Evolutionary conservation across 2,113 vertebrate genomes (phyloP).

Genomic region (Gallinago paraguaiae): DNA sequence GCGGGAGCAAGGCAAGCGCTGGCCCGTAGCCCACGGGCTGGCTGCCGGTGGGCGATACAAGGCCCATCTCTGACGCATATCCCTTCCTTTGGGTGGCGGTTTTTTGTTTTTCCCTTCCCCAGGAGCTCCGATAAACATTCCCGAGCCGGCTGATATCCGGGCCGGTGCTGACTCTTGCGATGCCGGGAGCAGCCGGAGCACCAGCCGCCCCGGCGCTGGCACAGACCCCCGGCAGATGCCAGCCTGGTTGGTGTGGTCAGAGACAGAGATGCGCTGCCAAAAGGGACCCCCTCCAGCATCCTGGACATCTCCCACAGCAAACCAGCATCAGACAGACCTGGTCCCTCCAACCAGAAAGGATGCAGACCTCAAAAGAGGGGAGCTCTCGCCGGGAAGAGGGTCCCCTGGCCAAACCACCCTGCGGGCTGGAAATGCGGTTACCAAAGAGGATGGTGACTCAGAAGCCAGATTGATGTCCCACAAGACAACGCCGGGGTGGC

Average conservation of each 20-base stretch:
- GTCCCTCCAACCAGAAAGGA: neutral
- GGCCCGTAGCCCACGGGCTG: neutral
- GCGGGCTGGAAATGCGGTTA: neutral
- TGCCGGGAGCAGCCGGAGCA: neutral
- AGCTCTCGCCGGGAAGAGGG: neutral
- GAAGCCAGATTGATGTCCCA: fast-evolving
- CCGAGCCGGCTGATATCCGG: constrained; percentile 6
- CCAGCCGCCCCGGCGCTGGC: neutral
- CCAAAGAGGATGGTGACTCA: neutral
- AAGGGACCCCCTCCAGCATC: neutral
- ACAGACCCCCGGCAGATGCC: fast-evolving
- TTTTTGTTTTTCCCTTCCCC: constrained; percentile 66
- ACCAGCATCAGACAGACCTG: neutral
- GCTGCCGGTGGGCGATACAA: constrained; percentile 3
- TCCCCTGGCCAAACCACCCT: neutral
- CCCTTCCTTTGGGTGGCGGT: constrained; percentile 53
- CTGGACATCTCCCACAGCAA: fast-evolving
- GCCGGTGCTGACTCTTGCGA: constrained; percentile 44
- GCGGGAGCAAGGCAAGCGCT: fast-evolving
- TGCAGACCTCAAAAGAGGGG: neutral
- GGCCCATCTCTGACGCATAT: constrained; percentile 64
- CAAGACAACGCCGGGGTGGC: neutral
- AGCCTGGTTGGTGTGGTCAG: neutral
- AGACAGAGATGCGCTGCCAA: neutral
- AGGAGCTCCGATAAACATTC: constrained; percentile 61